phyloP scores from a whole-genome alignment of 2,888 invertebrate species.

The Anoplius nigerrimus region DNA sequence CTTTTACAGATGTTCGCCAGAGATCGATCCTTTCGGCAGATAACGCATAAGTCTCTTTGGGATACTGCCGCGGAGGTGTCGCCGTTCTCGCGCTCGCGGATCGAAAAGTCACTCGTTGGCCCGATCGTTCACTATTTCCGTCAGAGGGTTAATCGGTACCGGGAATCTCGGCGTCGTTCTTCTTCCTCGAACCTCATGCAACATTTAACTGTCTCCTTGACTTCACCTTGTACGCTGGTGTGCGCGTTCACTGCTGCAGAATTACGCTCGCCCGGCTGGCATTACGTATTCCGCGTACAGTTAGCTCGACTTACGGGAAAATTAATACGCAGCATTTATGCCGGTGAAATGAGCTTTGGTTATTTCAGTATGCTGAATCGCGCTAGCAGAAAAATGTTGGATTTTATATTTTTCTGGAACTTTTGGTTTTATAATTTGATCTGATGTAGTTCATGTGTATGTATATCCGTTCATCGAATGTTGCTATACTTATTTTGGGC shows the following conservation, averaged over 20 bases:
- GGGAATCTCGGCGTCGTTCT: constrained; percentile 50
- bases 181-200: constrained; percentile 64
- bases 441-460: too few relatives aligned
- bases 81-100: constrained; percentile 46
- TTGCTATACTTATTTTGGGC: too few relatives aligned
- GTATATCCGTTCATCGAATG: too few relatives aligned
- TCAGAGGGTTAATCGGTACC: constrained; percentile 57
- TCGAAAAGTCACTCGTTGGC: constrained; percentile 46
- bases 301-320: too few relatives aligned
- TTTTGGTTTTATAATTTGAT: too few relatives aligned
- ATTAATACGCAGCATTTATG: too few relatives aligned
- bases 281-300: too few relatives aligned
- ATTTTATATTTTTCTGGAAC: too few relatives aligned
- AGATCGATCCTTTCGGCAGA: constrained; percentile 55
- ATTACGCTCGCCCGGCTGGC: too few relatives aligned
- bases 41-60: constrained; percentile 44
- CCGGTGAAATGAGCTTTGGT: too few relatives aligned
- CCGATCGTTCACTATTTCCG: constrained; percentile 50
- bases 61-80: constrained; percentile 50
- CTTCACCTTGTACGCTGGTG: constrained; percentile 16
- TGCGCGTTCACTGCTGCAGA: neutral
- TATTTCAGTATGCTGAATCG: too few relatives aligned
- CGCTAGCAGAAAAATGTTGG: too few relatives aligned
- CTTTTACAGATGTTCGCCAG: constrained; percentile 47
- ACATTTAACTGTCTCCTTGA: constrained; percentile 59